Base-by-base conservation (phyloP, 2,797 vertebrate species). In the Aselliscus stoliczkanus region DNA sequence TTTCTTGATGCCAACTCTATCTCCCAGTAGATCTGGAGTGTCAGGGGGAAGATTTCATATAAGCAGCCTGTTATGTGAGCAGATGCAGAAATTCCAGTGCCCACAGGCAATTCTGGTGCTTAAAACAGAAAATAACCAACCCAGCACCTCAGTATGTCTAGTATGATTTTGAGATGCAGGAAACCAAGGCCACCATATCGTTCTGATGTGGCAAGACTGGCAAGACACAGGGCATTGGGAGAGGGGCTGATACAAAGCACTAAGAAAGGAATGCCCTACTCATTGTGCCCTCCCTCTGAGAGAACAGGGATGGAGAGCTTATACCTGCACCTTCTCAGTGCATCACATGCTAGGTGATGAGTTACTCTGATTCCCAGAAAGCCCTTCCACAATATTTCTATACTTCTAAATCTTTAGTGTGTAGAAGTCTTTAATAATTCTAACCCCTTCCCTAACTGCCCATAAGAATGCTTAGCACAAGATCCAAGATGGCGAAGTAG, bases 11-110 rank as follows among this genome's bases (percentile, higher is more conserved):
- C 62, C 8, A 73, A 34, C 44, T 69, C 56, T 47, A 62, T 92
- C 52, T 97, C 44, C 70, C 73, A 87, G 80, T 80, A 97, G 80
- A 94, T 44, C 81, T 81, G 23, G 47, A 96, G 81, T 72, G 76
- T 96, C 73, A 92, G 42, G 42, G 92, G 81, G 70, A 97, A 95
- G 93, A 95, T 88, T 85, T 97, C 72, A 84, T 89, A 52, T 70
- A 97, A 86, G 88, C 52, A 97, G 52, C 7, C 39, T 93, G 70
- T 72, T 96, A 90, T 95, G 67, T 88, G 92, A 97, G 58, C 70
- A 97, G 96, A 97, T 15, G 12, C 83, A 88, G 47, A 96, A 96
- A 95, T 92, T n/a, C 73, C 90, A 88, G 7, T 72, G 47, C 37
- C 76, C 72, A 70, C 47, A 82, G 73, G 37, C 47, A 10, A 92